phyloP scores from a whole-genome alignment of 2,797 vertebrate genomes.

The Dromococcyx pavoninus region DNA sequence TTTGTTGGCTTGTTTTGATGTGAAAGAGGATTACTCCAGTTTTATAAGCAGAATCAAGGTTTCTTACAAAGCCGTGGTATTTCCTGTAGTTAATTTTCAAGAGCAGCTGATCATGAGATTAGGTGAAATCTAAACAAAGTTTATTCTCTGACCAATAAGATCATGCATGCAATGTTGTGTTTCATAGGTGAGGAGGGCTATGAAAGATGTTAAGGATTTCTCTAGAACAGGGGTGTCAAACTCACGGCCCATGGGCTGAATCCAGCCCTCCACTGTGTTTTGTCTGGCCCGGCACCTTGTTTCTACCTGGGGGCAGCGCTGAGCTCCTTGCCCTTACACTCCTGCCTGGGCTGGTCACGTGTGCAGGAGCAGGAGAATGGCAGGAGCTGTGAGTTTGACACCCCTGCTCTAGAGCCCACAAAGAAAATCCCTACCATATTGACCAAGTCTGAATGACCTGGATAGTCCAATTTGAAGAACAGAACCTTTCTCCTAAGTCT shows the following conservation, averaged over 20 bases:
- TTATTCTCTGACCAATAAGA: background rate
- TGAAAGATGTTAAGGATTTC: background rate
- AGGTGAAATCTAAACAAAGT: background rate
- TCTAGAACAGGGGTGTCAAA: no score
- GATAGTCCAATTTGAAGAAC: background rate
- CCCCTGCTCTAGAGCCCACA: background rate
- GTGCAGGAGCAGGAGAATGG: no score
- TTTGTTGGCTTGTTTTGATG: background rate
- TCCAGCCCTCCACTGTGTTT: no score
- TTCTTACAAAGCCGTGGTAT: background rate
- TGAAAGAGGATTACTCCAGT: background rate
- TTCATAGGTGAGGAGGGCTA: background rate
- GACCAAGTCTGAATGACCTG: background rate
- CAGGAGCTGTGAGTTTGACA: no score
- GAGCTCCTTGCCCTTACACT: no score
- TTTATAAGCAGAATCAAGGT: background rate
- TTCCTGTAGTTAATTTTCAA: background rate
- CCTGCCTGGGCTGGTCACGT: no score
- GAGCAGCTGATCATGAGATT: background rate
- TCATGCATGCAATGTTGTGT: background rate
- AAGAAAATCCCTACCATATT: background rate
- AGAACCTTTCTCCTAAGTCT: background rate
- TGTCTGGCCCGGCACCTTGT: no score
- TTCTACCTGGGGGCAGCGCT: no score
- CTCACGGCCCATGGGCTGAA: no score